A percentile compares a stretch with the other conserved stretches of the same genome.
phyloP scores from a whole-genome alignment of 2,113 vertebrate genomes.

The Seriola dumerili region DNA sequence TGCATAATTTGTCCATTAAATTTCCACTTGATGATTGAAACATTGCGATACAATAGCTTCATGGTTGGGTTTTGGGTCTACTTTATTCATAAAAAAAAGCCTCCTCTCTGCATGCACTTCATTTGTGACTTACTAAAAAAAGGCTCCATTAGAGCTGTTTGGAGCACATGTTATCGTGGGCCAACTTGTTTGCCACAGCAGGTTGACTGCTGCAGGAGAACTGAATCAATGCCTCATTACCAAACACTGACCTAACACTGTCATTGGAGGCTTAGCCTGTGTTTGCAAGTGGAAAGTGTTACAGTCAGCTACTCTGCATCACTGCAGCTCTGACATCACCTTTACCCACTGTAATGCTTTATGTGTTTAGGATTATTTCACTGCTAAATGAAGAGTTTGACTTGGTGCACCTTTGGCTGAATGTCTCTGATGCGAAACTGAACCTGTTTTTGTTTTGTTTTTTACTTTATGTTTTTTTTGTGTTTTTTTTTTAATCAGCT shows the following conservation, averaged over 20 bases:
- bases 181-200: background rate
- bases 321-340: background rate
- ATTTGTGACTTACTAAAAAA: background rate
- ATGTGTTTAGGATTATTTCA: background rate
- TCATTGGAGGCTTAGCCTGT: conserved; percentile 1
- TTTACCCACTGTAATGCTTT: background rate
- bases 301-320: background rate
- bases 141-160: background rate
- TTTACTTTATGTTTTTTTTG: background rate
- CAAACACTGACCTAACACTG: conserved; percentile 43
- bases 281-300: background rate
- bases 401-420: background rate
- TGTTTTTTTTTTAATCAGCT: conserved; percentile 79
- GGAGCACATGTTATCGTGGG: background rate
- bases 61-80: background rate
- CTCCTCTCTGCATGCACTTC: background rate
- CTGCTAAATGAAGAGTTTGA: background rate
- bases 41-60: too few species aligned
- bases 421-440: background rate
- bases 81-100: too few species aligned
- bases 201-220: background rate
- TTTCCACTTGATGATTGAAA: background rate
- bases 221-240: conserved; percentile 46
- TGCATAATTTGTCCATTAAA: conserved; percentile 16
- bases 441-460: background rate